Evolutionary conservation across 2,113 vertebrate genomes (phyloP).

Genomic region (Elephantulus edwardii): DNA sequence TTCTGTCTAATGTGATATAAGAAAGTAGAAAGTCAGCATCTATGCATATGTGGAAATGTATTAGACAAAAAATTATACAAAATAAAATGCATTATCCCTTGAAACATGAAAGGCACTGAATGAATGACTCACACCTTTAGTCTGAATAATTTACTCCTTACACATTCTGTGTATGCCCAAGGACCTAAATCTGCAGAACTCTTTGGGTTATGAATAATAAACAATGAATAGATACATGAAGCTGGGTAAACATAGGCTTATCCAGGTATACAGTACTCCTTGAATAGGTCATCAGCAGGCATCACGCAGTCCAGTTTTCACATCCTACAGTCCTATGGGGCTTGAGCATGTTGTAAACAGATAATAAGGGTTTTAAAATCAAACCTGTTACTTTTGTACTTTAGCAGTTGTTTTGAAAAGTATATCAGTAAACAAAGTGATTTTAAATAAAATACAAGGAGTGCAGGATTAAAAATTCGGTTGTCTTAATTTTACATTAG

Average conservation of each 20-base stretch:
- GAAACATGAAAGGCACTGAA: slow-evolving; percentile 60
- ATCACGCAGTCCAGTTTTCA: background rate
- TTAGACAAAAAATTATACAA: slow-evolving; percentile 70
- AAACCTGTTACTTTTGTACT: background rate
- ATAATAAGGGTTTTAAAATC: background rate
- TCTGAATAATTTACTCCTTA: slow-evolving; percentile 73
- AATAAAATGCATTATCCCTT: slow-evolving; percentile 71
- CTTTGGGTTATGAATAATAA: slow-evolving; percentile 52
- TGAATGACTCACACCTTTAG: slow-evolving; percentile 65
- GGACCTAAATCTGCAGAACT: slow-evolving; percentile 55
- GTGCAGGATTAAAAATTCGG: background rate
- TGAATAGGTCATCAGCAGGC: background rate
- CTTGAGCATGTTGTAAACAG: background rate
- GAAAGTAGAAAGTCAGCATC: slow-evolving; percentile 60
- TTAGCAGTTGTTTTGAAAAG: background rate
- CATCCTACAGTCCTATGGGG: background rate
- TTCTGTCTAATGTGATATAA: slow-evolving; percentile 18
- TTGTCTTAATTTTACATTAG: slow-evolving; percentile 36
- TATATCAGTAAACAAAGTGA: slow-evolving; percentile 8
- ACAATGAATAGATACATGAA: slow-evolving; percentile 35
- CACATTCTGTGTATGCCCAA: slow-evolving; percentile 56
- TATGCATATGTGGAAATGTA: slow-evolving; percentile 50
- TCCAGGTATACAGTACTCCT: background rate
- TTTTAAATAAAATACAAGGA: slow-evolving; percentile 19
- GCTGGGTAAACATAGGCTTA: background rate